Evolutionary conservation across 2,113 vertebrate genomes (phyloP), one percentile per base, ranked within the genome.

Genomic region (Dromiciops gliroides): DNA sequence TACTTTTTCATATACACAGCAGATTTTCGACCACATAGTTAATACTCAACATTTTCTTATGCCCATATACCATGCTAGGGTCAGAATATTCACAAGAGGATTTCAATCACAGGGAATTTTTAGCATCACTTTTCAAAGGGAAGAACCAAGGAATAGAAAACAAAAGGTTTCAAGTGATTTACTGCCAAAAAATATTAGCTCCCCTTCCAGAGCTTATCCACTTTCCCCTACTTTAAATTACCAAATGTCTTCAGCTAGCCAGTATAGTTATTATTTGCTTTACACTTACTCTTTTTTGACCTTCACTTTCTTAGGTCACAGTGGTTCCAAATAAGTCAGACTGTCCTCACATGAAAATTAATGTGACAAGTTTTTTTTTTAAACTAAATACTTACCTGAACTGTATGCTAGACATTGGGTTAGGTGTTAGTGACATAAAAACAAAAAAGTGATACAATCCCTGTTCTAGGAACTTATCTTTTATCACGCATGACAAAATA

Each of bases 111-210:
- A 48, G 51, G 48, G 90, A 90, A 91, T 49, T 89, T 9, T 90
- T 90, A 0, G 0, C 37, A 51, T 90, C 31, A 94, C 9, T 16
- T 90, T 26, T 75, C 90, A 28, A 88, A 31, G 89, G 49, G 48
- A 88, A 89, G 51, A 4, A 0, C 52, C 94, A 44, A 1, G 56
- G 89, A 92, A 60, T 67, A 0, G 52, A 89, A 3, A 89, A 94
- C 92, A 94, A 50, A 44, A 12, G 60, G 28, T 95, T 95, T 92
- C 48, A 95, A 91, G 51, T 95, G 89, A 26, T 22, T 97, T 49
- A 47, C 92, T 94, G 91, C 50, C 50, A 97, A 89, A 60, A 50
- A 50, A 60, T 92, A 8, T 48, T 90, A 10, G 3, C 67, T 90
- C 93, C 37, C 26, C 91, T 28, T 51, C 28, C 22, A 51, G 10